Conservation (phyloP, 2,888 invertebrate genomes). For the Acleris emargana region DNA sequence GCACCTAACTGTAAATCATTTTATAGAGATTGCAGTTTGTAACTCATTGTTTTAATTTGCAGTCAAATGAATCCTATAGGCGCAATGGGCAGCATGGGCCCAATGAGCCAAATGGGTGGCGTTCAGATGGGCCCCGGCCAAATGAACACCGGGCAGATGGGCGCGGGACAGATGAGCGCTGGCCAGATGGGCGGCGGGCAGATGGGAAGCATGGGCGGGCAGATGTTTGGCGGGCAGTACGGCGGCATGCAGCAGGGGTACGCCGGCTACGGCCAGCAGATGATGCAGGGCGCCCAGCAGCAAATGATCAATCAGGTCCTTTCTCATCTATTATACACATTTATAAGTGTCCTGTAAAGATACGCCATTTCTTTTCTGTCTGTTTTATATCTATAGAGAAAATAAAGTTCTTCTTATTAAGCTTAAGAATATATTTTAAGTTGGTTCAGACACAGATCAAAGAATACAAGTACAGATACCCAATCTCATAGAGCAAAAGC, state of each 20-base stretch:
- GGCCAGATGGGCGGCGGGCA: conserved; percentile 67
- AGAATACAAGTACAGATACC: too few relatives aligned
- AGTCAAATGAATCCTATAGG: conserved; percentile 80
- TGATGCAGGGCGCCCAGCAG: conserved; percentile 81
- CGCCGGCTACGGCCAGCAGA: conserved; percentile 74
- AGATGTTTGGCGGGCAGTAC: conserved; percentile 85
- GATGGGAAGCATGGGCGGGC: conserved; percentile 77
- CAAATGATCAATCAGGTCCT: conserved; percentile 80
- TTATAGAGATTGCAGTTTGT: neutral
- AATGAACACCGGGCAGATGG: conserved; percentile 45
- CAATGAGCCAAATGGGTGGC: conserved; percentile 65
- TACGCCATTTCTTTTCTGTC: too few relatives aligned
- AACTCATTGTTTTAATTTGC: conserved; percentile 36
- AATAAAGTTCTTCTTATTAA: too few relatives aligned
- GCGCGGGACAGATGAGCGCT: conserved; percentile 52
- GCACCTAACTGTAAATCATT: too few relatives aligned
- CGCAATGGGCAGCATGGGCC: conserved; percentile 74
- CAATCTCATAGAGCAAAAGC: too few relatives aligned
- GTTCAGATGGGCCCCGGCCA: conserved; percentile 60
- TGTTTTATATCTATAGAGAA: too few relatives aligned
- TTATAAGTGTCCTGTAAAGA: too few relatives aligned
- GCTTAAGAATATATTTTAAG: too few relatives aligned
- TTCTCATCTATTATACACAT: too few relatives aligned
- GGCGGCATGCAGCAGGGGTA: conserved; percentile 85
- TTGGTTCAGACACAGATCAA: too few relatives aligned